Base-by-base conservation (phyloP, 2,113 vertebrate genomes). In the Megaleporinus macrocephalus region DNA sequence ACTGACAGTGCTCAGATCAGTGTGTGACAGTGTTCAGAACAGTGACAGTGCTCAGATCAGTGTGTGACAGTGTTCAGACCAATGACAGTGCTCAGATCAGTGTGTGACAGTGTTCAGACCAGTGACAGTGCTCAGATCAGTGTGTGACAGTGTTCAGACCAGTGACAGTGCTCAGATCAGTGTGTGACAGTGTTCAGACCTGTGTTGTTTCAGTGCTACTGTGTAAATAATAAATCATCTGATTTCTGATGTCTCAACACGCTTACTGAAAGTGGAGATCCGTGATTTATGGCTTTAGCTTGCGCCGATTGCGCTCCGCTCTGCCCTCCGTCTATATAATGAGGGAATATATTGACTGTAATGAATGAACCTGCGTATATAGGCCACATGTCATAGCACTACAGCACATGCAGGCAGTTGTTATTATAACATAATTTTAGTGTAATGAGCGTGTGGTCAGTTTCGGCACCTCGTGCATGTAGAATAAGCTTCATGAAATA, bases 201-300 rank as follows among this genome's bases (percentile, higher is more conserved):
- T n/a, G 29, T 69, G 44, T 27, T n/a, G 51, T 30, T 47, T 16
- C 10, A 16, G 41, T 61, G 53, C 65, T 36, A 69, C 41, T 44
- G 41, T 44, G 41, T 44, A 44, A 44, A 44, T 11, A 9, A 44
- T 44, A 44, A 44, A 44, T 44, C 9, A 44, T 82, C 30, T 57
- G 33, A 16, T 81, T 82, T 62, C 72, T 68, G 33, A 20, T 44
- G 30, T 62, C 36, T 7, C 22, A 82, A 70, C 49, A 76, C 75
- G 15, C 1, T 20, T 44, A 51, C 62, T 36, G 30, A 33, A 68
- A 22, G 14, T 15, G 16, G 14, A 51, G 16, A 14, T 16, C 62
- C 27, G 63, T 36, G 65, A 68, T 68, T 33, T 68, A 33, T 68
- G 16, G 26, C 29, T 65, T 65, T 65, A 30, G 30, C 62, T 27